A percentile compares a stretch with the other conserved stretches of the same genome.
phyloP scores from a whole-genome alignment of 1,140 invertebrate genomes.

The Halictus rubicundus region DNA sequence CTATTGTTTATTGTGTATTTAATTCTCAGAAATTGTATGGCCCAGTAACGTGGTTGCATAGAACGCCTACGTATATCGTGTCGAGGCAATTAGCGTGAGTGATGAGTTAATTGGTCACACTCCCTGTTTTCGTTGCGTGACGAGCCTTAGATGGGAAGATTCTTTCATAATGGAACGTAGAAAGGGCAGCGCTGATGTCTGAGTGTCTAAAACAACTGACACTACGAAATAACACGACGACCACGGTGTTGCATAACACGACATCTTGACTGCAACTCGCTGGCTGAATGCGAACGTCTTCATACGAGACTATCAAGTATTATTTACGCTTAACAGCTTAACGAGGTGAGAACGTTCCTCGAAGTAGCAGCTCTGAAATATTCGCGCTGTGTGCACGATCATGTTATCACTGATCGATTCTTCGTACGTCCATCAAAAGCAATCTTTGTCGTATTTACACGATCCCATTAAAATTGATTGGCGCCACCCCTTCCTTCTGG shows the following conservation, averaged over 20 bases:
- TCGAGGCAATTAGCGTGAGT: slow-evolving; percentile 70
- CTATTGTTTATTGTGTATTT: neutral
- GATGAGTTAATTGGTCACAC: slow-evolving; percentile 74
- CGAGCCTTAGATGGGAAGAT: slow-evolving; percentile 57
- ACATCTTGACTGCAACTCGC: neutral
- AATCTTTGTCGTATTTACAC: too few relatives aligned
- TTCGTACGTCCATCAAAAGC: too few relatives aligned
- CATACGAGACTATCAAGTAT: neutral
- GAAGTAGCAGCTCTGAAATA: too few relatives aligned
- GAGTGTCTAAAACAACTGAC: slow-evolving; percentile 3
- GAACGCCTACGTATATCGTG: slow-evolving; percentile 63
- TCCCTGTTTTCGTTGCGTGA: slow-evolving; percentile 74
- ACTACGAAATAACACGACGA: neutral
- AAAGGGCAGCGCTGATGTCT: slow-evolving; percentile 24
- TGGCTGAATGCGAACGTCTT: neutral
- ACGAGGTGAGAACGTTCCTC: too few relatives aligned
- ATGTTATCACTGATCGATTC: too few relatives aligned
- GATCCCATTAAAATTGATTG: too few relatives aligned
- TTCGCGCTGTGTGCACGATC: too few relatives aligned
- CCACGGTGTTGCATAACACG: too few relatives aligned
- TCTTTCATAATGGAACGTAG: slow-evolving; percentile 43
- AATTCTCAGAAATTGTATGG: neutral
- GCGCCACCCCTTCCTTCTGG: too few relatives aligned
- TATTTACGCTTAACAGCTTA: too few relatives aligned
- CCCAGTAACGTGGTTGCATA: slow-evolving; percentile 58